A percentile compares a stretch with the other conserved stretches of the same genome.
phyloP scores from a whole-genome alignment of 2,113 vertebrate species.

The Lathamus discolor region DNA sequence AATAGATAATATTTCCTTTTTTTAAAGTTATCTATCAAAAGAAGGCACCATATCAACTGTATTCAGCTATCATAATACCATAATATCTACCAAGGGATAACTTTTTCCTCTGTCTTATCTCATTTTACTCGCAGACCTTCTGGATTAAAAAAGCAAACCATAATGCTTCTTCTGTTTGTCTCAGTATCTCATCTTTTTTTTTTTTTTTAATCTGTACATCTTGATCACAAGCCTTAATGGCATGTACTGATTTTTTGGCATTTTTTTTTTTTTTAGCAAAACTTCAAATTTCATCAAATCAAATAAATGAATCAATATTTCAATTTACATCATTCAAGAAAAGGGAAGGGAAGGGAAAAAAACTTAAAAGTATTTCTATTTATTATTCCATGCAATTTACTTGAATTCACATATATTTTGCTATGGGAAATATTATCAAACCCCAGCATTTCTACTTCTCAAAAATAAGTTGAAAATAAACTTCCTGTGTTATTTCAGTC shows the following conservation, averaged over 20 bases:
- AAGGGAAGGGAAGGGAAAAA: no score
- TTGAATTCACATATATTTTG: neutral
- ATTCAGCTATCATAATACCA: neutral
- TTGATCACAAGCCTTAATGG: neutral
- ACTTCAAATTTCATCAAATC: neutral
- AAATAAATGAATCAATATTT: neutral
- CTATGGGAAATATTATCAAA: neutral
- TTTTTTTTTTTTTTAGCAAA: neutral
- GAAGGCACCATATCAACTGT: neutral
- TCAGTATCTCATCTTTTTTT: neutral
- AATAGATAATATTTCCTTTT: neutral
- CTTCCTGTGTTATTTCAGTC: neutral
- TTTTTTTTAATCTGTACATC: neutral
- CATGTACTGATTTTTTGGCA: neutral
- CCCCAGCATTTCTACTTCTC: neutral
- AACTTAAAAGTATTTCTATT: neutral
- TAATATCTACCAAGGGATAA: neutral
- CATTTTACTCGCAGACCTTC: neutral
- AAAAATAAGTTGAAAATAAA: neutral
- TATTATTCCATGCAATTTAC: neutral
- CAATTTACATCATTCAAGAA: neutral
- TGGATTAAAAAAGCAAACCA: neutral
- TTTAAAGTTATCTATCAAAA: neutral
- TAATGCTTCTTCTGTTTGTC: neutral
- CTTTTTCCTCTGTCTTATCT: fast-evolving